These are phyloP conservation scores for Pipistrellus nathusii DNA, from an alignment of 2,797 vertebrate genomes.

Conservation along the genomic window DNA sequence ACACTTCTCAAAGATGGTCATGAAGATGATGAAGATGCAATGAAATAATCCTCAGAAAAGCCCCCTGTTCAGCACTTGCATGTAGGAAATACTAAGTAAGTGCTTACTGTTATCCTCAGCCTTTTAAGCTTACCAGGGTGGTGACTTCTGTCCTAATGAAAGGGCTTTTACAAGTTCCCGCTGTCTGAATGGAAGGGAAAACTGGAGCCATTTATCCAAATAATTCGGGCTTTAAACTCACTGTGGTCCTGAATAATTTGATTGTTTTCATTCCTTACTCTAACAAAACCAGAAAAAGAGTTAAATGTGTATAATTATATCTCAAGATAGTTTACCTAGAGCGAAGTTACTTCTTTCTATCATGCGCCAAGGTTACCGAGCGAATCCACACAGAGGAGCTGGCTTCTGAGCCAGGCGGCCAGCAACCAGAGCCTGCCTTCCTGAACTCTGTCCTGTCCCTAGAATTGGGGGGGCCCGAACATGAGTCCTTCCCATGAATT, in stretches of 20 bases:
- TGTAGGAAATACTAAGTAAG: background rate
- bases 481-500: background rate
- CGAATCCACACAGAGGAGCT: background rate
- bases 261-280: slow-evolving; percentile 28
- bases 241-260: background rate
- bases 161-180: background rate
- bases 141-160: background rate
- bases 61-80: background rate
- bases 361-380: background rate
- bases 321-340: slow-evolving; percentile 51
- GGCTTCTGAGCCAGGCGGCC: background rate
- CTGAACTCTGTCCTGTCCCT: background rate
- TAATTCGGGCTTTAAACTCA: background rate
- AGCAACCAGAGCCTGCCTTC: background rate
- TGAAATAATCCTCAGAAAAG: background rate
- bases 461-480: background rate
- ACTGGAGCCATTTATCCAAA: background rate
- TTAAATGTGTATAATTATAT: slow-evolving; percentile 8
- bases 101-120: background rate
- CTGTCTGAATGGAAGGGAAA: background rate
- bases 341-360: slow-evolving; percentile 48
- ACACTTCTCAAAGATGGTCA: background rate
- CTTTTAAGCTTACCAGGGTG: background rate
- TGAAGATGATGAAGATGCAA: background rate
- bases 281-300: background rate